A percentile compares a stretch with the other conserved stretches of the same genome.
These are phyloP conservation scores for Myxocyprinus asiaticus DNA, from an alignment of 2,113 vertebrate genomes.

Conservation along the genomic window DNA sequence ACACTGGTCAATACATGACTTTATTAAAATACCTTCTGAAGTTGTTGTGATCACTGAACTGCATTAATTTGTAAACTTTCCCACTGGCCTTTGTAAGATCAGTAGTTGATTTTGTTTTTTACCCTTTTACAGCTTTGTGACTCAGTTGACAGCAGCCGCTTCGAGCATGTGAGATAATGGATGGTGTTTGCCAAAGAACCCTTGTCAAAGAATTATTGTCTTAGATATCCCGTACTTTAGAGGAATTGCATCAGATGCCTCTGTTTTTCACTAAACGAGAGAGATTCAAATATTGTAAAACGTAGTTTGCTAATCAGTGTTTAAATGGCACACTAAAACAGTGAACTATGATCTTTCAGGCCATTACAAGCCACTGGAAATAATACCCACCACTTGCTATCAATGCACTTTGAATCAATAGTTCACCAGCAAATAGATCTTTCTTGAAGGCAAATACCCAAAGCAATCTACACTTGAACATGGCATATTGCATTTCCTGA, in stretches of 20 bases:
- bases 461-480: not conserved
- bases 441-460: not conserved
- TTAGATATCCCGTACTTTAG: not conserved
- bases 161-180: not conserved
- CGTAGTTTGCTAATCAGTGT: too few relatives aligned
- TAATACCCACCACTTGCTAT: too few relatives aligned
- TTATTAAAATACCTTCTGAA: not conserved
- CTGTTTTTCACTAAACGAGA: not conserved
- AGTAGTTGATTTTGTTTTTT: conserved; percentile 28
- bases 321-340: too few relatives aligned
- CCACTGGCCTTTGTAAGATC: conserved; percentile 31
- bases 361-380: not conserved
- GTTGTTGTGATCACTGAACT: not conserved
- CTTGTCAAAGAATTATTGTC: conserved; percentile 1
- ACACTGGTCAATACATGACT: not conserved
- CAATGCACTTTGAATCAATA: not conserved
- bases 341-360: not conserved
- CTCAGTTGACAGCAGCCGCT: conserved; percentile 1
- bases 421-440: not conserved
- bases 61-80: conserved; percentile 29
- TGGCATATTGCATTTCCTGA: conserved; percentile 2
- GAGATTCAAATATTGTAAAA: not conserved
- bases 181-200: not conserved
- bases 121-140: not conserved
- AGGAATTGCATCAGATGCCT: conserved; percentile 6